Conservation (phyloP, 2,797 vertebrate genomes). For the Mycteria americana region DNA sequence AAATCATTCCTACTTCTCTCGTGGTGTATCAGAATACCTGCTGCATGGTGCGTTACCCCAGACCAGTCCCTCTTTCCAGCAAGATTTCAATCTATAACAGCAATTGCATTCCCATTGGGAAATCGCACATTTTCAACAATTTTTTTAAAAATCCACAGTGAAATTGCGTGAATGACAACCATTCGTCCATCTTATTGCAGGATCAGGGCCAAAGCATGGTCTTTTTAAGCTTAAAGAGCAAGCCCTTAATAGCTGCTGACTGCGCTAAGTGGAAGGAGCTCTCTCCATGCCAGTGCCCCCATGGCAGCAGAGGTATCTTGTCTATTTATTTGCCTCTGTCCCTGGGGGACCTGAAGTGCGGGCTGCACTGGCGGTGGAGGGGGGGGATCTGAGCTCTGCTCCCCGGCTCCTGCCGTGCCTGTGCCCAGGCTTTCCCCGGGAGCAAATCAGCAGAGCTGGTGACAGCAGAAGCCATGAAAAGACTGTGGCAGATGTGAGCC, state of each 20-base stretch:
- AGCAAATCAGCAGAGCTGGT: constrained; percentile 18
- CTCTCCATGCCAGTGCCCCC: background rate
- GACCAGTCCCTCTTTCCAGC: background rate
- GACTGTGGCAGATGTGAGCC: constrained; percentile 19
- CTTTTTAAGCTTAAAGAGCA: background rate
- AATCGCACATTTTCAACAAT: background rate
- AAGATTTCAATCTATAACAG: background rate
- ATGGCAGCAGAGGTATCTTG: background rate
- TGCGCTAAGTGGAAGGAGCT: background rate
- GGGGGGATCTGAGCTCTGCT: background rate
- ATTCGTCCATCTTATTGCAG: background rate
- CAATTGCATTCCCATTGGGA: background rate
- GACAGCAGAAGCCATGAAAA: constrained; percentile 43
- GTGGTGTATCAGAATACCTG: background rate
- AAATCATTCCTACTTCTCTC: background rate
- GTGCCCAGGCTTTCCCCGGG: background rate
- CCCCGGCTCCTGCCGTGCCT: background rate
- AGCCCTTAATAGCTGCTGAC: background rate
- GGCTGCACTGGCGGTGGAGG: background rate
- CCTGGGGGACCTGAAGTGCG: background rate
- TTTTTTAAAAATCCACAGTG: background rate
- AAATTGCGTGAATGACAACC: background rate
- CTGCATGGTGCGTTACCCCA: background rate
- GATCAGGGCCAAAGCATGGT: background rate
- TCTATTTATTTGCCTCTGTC: background rate